Evolutionary conservation across 1,140 invertebrate species (phyloP).

Genomic region (Magallana gigas): DNA sequence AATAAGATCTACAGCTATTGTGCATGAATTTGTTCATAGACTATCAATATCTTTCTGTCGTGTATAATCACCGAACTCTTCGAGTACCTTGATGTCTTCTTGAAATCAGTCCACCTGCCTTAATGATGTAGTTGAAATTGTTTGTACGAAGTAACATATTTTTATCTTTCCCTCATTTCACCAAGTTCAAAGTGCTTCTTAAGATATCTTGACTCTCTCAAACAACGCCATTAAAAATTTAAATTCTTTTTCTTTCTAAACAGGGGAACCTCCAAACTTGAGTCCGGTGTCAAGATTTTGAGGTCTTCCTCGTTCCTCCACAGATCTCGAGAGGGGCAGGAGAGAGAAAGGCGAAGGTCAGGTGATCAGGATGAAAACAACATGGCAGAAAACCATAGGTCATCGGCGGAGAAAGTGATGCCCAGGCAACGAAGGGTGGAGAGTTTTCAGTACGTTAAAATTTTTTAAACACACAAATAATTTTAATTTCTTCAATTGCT

Average conservation of each 20-base stretch:
- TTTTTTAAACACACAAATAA: not conserved
- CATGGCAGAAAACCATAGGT: constrained; percentile 39
- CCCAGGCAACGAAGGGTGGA: constrained; percentile 51
- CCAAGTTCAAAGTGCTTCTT: constrained; percentile 7
- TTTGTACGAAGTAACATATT: constrained; percentile 6
- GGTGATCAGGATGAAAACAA: constrained; percentile 55
- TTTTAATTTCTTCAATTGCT: not conserved
- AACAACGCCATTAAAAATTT: constrained; percentile 2
- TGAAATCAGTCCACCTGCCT: not conserved
- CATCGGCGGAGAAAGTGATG: constrained; percentile 42
- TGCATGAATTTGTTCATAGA: not conserved
- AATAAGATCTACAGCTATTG: constrained; percentile 11
- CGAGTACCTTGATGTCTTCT: not conserved
- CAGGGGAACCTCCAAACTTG: constrained; percentile 58
- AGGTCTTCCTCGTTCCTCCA: constrained; percentile 57
- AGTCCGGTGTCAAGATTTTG: constrained; percentile 53
- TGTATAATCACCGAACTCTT: not conserved
- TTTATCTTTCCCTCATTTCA: not conserved
- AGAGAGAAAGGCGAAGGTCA: constrained; percentile 46
- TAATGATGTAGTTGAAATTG: not conserved
- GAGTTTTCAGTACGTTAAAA: constrained; percentile 56
- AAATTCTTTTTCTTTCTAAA: constrained; percentile 10
- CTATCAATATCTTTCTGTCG: not conserved
- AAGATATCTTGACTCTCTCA: not conserved
- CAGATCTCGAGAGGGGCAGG: constrained; percentile 53